Base-by-base conservation (phyloP, 2,113 vertebrate genomes). In the Embiotoca jacksoni region DNA sequence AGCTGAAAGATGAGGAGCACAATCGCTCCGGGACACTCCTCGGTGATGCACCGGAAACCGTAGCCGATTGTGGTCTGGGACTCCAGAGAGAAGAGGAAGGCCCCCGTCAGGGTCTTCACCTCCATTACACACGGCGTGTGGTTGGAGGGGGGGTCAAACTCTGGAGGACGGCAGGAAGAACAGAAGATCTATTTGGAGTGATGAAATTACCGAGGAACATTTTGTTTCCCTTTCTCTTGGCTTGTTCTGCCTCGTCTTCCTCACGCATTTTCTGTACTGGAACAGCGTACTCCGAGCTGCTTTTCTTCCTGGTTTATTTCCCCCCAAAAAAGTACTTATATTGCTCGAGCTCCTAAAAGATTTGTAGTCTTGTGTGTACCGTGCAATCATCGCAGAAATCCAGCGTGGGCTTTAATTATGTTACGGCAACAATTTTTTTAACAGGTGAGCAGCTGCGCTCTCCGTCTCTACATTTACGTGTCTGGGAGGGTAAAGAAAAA, bases 1-100 rank as follows among this genome's bases (percentile, higher is more conserved):
- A 99, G 95, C 91, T 99, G 98, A 11, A 95, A 90, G 63, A 99
- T 98, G 37, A 99, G 98, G 36, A 99, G 95, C 37, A 98, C 89
- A 1, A 99, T 99, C 65, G 98, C 98, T 2, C 94, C 82, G 0
- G 98, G 98, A 10, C 97, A 99, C 82, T 99, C 97, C 85, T 99
- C 98, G 0, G 97, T 99, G 94, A 99, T 99, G 91, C 97, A 99
- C 41, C 97, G 96, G 92, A 98, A 99, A 65, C 98, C 97, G 0
- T 97, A 99, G 76, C 98, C 98, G 0, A 99, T 99, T 47, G 98
- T 99, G 90, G 98, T 99, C 92, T 99, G 98, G 0, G 98, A 99
- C 75, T 99, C 98, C 2, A 99, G 93, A 1, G 98, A 99, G 92
- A 97, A 99, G 72, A 99, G 98, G 91, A 99, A 99, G 58, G 98